These are phyloP conservation scores for Caenorhabditis inopinata DNA, from an alignment of 1,140 invertebrate species.

Conservation along the genomic window DNA sequence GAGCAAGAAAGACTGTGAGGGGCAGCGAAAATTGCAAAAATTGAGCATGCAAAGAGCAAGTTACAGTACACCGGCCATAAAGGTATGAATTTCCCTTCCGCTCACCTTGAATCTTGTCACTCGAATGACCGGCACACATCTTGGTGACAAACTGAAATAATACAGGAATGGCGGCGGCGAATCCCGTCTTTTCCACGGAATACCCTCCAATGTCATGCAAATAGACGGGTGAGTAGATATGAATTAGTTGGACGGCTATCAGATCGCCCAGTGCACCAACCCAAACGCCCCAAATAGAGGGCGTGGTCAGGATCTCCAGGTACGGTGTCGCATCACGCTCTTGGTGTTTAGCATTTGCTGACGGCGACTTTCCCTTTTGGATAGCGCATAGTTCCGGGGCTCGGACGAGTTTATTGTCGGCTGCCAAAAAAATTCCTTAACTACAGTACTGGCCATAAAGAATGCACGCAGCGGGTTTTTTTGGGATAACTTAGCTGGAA, in stretches of 20 bases:
- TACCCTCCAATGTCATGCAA: constrained; percentile 44
- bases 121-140: constrained; percentile 56
- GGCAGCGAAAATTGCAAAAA: too few species aligned
- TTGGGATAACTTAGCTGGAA: too few species aligned
- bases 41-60: too few species aligned
- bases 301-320: constrained; percentile 40
- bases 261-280: constrained; percentile 49
- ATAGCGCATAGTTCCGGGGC: constrained; percentile 18
- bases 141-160: constrained; percentile 50
- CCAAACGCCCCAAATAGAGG: constrained; percentile 50
- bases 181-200: constrained; percentile 47
- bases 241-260: constrained; percentile 47
- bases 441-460: too few species aligned
- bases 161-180: constrained; percentile 48
- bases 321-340: constrained; percentile 33
- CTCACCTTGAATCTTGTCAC: too few species aligned
- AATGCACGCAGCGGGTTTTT: too few species aligned
- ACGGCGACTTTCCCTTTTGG: constrained; percentile 33
- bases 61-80: too few species aligned
- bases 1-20: too few species aligned
- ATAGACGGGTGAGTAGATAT: constrained; percentile 46
- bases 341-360: not conserved
- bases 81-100: too few species aligned
- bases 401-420: constrained; percentile 25
- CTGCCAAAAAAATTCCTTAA: not conserved